Evolutionary conservation across 2,888 invertebrate genomes (phyloP).

Genomic region (Athalia circularis): DNA sequence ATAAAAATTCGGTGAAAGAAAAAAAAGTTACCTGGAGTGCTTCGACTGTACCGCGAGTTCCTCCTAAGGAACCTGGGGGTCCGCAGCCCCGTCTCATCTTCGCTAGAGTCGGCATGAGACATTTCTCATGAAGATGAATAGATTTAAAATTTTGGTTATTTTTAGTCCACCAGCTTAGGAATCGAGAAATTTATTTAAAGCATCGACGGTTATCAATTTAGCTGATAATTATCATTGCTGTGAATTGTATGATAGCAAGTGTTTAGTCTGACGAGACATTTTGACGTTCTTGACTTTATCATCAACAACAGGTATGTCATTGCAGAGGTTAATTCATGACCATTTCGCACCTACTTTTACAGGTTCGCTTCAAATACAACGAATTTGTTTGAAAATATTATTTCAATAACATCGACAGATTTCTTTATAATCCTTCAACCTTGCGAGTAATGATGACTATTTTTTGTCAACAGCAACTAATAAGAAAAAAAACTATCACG

Average conservation of each 20-base stretch:
- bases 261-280: background rate
- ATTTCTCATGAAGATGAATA: conserved; percentile 48
- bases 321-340: background rate
- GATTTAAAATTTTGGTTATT: background rate
- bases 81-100: conserved; percentile 60
- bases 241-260: background rate
- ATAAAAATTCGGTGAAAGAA: background rate
- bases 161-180: background rate
- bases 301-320: conserved; percentile 6
- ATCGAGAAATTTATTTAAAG: background rate
- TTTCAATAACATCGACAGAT: background rate
- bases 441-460: too few species aligned
- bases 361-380: too few species aligned
- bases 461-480: too few species aligned
- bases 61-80: conserved; percentile 58
- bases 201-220: background rate
- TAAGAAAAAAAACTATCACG: too few species aligned
- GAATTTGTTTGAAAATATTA: too few species aligned
- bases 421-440: background rate
- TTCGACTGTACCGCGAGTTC: conserved; percentile 56
- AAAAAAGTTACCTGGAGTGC: conserved; percentile 55
- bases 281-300: conserved; percentile 1
- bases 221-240: background rate
- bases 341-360: background rate
- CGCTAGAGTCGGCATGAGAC: conserved; percentile 59